Evolutionary conservation across 2,797 vertebrate genomes (phyloP), one percentile per base, ranked within the genome.

Genomic region (Lemur catta): DNA sequence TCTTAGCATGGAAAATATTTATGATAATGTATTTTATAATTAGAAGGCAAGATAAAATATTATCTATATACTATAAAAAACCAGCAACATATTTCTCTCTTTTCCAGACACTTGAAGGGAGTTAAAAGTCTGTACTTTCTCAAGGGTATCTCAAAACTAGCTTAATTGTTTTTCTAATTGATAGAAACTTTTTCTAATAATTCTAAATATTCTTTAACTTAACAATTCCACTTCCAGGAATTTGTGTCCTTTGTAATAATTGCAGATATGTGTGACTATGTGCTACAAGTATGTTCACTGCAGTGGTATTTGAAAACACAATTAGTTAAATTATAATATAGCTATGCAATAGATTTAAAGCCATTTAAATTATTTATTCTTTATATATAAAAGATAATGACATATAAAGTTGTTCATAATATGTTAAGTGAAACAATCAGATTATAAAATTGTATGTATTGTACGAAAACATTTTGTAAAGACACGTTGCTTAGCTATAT

Each of bases 181-280:
- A 82, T 20, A 92, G 52, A 94, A 96, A 41, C 7, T 7, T 87
- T 94, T 92, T 67, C 33, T 59, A 94, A 94, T 14, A 86, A 94
- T 94, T 87, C 33, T 86, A 94, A 90, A 55, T 81, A 95, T 18
- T 81, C 69, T 90, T 92, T 76, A 76, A 75, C 24, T 93, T 30
- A 93, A 79, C 8, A 81, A 89, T 86, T 89, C 4, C 7, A 95
- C 38, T 85, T 89, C 20, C 22, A 95, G 57, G 57, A 81, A 79
- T 79, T 15, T 90, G 69, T 89, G 26, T 38, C 33, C 8, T 52
- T 30, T 74, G 50, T 24, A 88, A 84, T 94, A 96, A 86, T 1
- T 61, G 20, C 75, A 92, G 55, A 71, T 63, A 55, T 50, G 20
- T 81, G 48, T 52, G 92, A 55, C 82, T 89, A 86, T 86, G 71